Evolutionary conservation across 1,140 invertebrate species (phyloP).

Genomic region (Helicoverpa zea): DNA sequence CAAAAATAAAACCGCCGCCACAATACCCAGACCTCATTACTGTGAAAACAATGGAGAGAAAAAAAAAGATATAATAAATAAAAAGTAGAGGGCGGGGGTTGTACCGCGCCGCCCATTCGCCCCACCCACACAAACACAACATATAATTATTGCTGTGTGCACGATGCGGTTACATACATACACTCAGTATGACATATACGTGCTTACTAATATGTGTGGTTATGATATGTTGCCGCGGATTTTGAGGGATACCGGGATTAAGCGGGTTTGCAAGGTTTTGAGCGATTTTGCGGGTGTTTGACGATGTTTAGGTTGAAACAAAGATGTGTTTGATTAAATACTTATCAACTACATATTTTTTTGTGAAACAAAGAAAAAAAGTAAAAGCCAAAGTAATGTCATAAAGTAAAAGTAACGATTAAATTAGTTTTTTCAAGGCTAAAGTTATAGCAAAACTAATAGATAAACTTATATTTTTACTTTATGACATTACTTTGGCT

Average conservation of each 20-base stretch:
- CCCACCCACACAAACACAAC: conserved; percentile 71
- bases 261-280: background rate
- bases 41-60: conserved; percentile 52
- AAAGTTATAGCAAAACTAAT: too few relatives aligned
- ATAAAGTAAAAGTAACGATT: too few relatives aligned
- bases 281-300: too few relatives aligned
- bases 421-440: too few relatives aligned
- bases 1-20: conserved; percentile 14
- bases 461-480: too few relatives aligned
- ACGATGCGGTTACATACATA: conserved; percentile 18
- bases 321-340: too few relatives aligned
- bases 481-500: too few relatives aligned
- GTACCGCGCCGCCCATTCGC: conserved; percentile 70
- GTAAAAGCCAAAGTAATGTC: too few relatives aligned
- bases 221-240: conserved; percentile 7
- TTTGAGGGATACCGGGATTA: background rate
- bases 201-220: background rate
- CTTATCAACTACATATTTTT: too few relatives aligned
- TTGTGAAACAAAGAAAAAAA: too few relatives aligned
- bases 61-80: conserved; percentile 68
- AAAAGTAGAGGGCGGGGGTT: conserved; percentile 60
- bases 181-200: conserved; percentile 4
- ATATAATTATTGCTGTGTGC: conserved; percentile 73
- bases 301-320: too few relatives aligned
- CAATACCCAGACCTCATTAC: conserved; percentile 42